These are phyloP conservation scores for Sclerodermus sp. DNA, from an alignment of 2,888 invertebrate genomes.

Conservation along the genomic window DNA sequence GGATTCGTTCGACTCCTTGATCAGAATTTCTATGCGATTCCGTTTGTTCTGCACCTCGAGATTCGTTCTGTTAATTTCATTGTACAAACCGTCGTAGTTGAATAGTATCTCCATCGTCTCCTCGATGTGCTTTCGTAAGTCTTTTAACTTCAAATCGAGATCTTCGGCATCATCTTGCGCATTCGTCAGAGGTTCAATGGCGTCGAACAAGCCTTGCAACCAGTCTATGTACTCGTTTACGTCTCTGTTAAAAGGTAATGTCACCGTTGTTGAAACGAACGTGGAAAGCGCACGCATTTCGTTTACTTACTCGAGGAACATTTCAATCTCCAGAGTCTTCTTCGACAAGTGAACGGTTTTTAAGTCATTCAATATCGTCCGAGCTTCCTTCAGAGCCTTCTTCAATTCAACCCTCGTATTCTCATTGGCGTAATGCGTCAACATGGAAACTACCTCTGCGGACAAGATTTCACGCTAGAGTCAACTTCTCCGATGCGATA, in stretches of 20 bases:
- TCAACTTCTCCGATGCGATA: too few relatives aligned
- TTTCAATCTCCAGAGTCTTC: constrained; percentile 50
- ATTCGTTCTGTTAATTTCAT: constrained; percentile 39
- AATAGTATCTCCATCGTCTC: constrained; percentile 46
- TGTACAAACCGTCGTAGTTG: constrained; percentile 46
- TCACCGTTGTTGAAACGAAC: too few relatives aligned
- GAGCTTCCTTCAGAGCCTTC: constrained; percentile 60
- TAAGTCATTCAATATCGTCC: constrained; percentile 59
- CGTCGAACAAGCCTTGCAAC: constrained; percentile 42
- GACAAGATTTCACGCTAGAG: background rate
- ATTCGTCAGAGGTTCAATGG: constrained; percentile 36
- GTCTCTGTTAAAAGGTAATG: constrained; percentile 26
- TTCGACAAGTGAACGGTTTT: constrained; percentile 48
- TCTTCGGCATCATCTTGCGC: constrained; percentile 31
- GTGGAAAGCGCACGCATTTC: too few relatives aligned
- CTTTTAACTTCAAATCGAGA: constrained; percentile 38
- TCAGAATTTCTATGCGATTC: constrained; percentile 29
- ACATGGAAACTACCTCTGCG: constrained; percentile 38
- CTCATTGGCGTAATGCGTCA: constrained; percentile 58
- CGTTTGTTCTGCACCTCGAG: constrained; percentile 30
- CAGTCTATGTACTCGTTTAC: constrained; percentile 42
- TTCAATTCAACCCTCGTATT: constrained; percentile 62
- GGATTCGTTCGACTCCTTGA: constrained; percentile 58
- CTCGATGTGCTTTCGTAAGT: constrained; percentile 38
- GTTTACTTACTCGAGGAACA: constrained; percentile 48